Percentiles rank a stretch among this genome's conserved stretches.
Evolutionary conservation across 2,888 invertebrate species (phyloP).

Genomic region (Disparrhopalites patrizii): DNA sequence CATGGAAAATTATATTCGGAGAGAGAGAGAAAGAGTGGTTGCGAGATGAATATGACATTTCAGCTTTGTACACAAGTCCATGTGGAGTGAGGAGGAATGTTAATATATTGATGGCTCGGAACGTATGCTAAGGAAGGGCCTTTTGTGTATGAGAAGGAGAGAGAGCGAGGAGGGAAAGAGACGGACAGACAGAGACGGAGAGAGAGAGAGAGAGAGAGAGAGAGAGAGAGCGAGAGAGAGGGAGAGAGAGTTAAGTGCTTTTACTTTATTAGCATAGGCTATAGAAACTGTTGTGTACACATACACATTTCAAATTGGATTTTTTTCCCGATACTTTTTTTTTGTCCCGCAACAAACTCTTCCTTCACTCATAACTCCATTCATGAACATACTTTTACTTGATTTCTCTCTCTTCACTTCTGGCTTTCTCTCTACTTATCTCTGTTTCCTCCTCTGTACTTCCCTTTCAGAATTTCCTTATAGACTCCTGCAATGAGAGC

Average conservation of each 20-base stretch:
- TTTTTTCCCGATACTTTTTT: too few species aligned
- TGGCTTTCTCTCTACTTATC: too few species aligned
- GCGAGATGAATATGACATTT: conserved; percentile 36
- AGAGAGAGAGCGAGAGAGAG: not conserved
- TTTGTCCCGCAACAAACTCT: not conserved
- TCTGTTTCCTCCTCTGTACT: too few species aligned
- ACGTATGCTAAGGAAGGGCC: too few species aligned
- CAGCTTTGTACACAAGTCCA: too few species aligned
- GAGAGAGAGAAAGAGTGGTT: conserved; percentile 3
- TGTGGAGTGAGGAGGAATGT: too few species aligned
- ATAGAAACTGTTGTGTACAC: not conserved
- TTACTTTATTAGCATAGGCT: not conserved
- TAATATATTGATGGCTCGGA: too few species aligned
- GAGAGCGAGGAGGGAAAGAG: conserved; percentile 6
- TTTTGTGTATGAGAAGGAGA: too few species aligned
- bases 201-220: conserved; percentile 5
- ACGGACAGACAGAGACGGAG: not conserved
- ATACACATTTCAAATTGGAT: conserved; percentile 2
- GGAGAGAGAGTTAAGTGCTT: not conserved
- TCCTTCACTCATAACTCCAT: not conserved
- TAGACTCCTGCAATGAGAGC: too few species aligned
- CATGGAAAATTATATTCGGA: conserved; percentile 3
- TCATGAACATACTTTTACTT: not conserved
- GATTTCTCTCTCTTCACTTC: too few species aligned
- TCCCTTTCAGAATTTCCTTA: too few species aligned